Evolutionary conservation across 30 jellyfish, hydroid and myxozoan genomes (phyloP).

Genomic region (Cassiopea xamachana): DNA sequence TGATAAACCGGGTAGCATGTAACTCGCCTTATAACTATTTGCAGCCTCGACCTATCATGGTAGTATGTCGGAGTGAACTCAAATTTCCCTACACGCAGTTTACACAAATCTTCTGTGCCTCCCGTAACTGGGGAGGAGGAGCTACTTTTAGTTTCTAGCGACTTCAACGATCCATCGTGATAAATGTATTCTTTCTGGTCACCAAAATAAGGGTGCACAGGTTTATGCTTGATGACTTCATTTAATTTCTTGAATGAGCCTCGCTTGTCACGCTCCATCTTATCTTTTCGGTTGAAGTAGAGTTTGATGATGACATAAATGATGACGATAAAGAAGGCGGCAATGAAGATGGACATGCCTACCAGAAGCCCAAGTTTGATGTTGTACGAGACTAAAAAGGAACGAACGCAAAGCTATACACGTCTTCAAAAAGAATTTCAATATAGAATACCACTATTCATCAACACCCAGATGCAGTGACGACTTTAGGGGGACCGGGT

Average conservation of each 20-base stretch:
- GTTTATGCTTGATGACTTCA: not conserved
- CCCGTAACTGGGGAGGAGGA: slow-evolving; percentile 46
- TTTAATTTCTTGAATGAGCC: slow-evolving; percentile 33
- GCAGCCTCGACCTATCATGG: slow-evolving; percentile 68
- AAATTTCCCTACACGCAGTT: slow-evolving; percentile 68
- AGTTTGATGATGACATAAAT: slow-evolving; percentile 17
- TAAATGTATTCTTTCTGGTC: slow-evolving; percentile 28
- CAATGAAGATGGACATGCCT: slow-evolving; percentile 46
- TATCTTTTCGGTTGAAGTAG: slow-evolving; percentile 17
- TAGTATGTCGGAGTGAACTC: slow-evolving; percentile 88
- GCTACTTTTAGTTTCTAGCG: slow-evolving; percentile 24
- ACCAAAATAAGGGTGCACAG: slow-evolving; percentile 20
- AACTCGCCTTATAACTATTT: slow-evolving; percentile 73
- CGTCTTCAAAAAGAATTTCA: not conserved
- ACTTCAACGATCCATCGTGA: slow-evolving; percentile 35
- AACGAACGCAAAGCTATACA: not conserved
- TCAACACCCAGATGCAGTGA: no score
- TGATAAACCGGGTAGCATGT: slow-evolving; percentile 61
- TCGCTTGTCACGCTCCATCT: slow-evolving; percentile 40
- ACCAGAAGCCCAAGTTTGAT: slow-evolving; percentile 47
- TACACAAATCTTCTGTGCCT: slow-evolving; percentile 83
- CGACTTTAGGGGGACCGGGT: no score
- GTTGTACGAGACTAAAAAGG: slow-evolving; percentile 40
- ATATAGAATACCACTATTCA: no score
- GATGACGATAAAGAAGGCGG: not conserved